Percentiles rank a stretch among this genome's conserved stretches.
Conservation (phyloP, 2,888 invertebrate genomes). For the Thecophora atra region DNA sequence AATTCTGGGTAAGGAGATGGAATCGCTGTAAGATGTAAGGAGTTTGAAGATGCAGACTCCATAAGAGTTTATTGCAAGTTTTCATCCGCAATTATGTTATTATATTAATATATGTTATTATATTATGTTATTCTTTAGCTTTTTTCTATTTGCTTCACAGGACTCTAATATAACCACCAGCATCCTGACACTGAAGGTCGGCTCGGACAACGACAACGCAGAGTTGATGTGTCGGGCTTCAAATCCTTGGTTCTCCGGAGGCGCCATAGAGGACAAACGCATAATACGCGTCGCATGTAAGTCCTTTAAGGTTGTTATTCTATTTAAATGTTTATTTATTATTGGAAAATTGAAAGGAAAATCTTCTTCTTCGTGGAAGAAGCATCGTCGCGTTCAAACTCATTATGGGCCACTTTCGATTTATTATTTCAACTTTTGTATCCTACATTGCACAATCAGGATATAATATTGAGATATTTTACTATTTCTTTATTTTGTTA, state of each 20-base stretch:
- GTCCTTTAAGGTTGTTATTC: slow-evolving; percentile 67
- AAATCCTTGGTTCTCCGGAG: slow-evolving; percentile 87
- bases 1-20: too few relatives aligned
- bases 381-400: slow-evolving; percentile 42
- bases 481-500: not conserved
- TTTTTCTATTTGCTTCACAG: slow-evolving; percentile 53
- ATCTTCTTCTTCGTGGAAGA: too few relatives aligned
- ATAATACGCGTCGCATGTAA: slow-evolving; percentile 85
- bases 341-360: too few relatives aligned
- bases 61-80: too few relatives aligned
- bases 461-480: too few relatives aligned
- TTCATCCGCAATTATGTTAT: too few relatives aligned
- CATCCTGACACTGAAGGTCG: slow-evolving; percentile 78
- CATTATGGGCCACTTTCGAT: slow-evolving; percentile 58
- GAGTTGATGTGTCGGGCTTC: slow-evolving; percentile 85
- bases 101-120: too few relatives aligned
- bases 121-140: not conserved
- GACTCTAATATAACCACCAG: slow-evolving; percentile 75
- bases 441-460: too few relatives aligned
- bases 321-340: too few relatives aligned
- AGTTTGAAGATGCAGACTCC: too few relatives aligned
- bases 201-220: slow-evolving; percentile 82
- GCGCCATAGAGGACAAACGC: slow-evolving; percentile 80
- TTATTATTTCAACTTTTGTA: slow-evolving; percentile 61
- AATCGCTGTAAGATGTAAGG: too few relatives aligned